Evolutionary conservation across 1,140 invertebrate species (phyloP), one percentile per base, ranked within the genome.

Genomic region (Lordiphosa stackelbergi): DNA sequence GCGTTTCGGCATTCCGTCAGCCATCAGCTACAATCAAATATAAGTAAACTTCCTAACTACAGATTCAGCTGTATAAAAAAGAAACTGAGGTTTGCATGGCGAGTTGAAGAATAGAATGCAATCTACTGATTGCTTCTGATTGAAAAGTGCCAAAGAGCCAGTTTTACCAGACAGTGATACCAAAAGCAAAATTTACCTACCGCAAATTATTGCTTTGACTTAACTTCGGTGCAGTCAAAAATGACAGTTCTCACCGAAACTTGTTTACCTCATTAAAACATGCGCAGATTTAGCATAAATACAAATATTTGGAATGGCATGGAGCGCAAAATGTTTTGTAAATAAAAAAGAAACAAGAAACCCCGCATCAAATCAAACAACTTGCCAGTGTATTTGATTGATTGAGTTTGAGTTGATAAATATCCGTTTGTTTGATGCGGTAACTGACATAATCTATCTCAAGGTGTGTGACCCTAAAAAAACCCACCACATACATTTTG

Each of bases 351-450:
- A 16, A 2, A 16, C 16, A 22, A 24, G 16, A 40, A 24, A 37
- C 11, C 47, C 54, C 64, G 63, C 54, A 69, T 62, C 66, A 36
- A 59, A 68, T 57, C 4, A 8, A 37, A 62, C 36, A 41, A 47
- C 53, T 12, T 66, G 40, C 46, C 46, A 31, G 45, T 66, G 38
- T 47, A 36, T 48, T 66, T 68, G 64, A 68, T 68, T 66, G 48
- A 68, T 68, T 46, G 43, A 46, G 43, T 31, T 46, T 46, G 54
- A 16, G 19, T 24, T 47, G 47, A 31, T 16, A 48, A 59, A 47
- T 11, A 48, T 28, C 45, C 47, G 63, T 37, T 59, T 34, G 43
- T 13, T 8, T 11, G 43, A 59, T 38, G 48, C 36, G 19, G 36
- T 37, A 53, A 59, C 31, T 66, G n/a, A 36, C 22, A 43, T 31